Evolutionary conservation across 2,888 invertebrate genomes (phyloP), one percentile per base, ranked within the genome.

Genomic region (Campoletis raptor): DNA sequence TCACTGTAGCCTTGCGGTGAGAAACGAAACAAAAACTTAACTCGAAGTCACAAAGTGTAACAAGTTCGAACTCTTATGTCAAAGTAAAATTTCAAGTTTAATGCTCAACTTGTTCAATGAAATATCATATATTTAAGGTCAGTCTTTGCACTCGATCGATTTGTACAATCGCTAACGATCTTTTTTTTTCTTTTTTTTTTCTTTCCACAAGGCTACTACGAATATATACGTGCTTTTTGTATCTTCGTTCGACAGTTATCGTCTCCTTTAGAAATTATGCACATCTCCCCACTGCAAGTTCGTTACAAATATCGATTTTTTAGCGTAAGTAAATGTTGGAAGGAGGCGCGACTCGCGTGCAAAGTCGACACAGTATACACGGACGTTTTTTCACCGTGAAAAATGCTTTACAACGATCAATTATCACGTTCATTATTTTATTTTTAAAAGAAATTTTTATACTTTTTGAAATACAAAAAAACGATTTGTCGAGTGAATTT

Each of bases 211-310:
- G 86, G 86, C n/a, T 69, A 37, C n/a, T 69, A 37, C 18, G 15
- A 64, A 37, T 52, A 57, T 52, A 57, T 67, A 30, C 73, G 69
- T 61, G 40, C 37, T 30, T 52, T 81, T 67, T 66, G 57, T 73
- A 30, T 45, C 61, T 64, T 30, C 24, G 54, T 42, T 18, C 45
- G 64, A 61, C 37, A 73, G 57, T 77, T 78, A 86, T 86, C 73
- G 78, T 81, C 61, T 83, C 73, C 52, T 61, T 78, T 45, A 83
- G 83, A 45, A 83, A 86, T 86, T 83, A 83, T 81, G 86, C 77
- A 70, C 57, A 76, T 72, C 69, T 67, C 54, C 40, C 66, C 24
- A 12, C 40, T 42, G 30, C 54, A 36, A 36, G 45, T 18, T 74
- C 54, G 81, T 48, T 54, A 66, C 76, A 10, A 37, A 24, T 86